Percentiles rank a stretch among this genome's conserved stretches.
Evolutionary conservation across 2,797 vertebrate species (phyloP).

Genomic region (Micromesistius poutassou): DNA sequence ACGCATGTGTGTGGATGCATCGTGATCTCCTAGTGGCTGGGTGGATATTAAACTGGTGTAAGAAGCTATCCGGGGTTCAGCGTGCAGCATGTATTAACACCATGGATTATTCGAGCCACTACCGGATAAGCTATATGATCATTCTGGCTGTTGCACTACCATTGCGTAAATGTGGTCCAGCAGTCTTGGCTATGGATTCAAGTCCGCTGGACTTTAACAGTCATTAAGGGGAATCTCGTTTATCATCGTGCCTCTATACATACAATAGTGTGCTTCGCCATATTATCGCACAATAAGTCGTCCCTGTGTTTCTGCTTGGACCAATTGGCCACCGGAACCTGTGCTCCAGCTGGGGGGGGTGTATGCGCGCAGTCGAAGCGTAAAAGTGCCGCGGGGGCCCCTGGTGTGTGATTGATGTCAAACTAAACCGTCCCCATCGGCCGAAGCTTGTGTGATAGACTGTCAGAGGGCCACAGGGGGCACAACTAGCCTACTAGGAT

Average conservation of each 20-base stretch:
- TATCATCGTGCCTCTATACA: background rate
- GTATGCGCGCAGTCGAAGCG: slow-evolving; percentile 12
- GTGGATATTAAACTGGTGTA: background rate
- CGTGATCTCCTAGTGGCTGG: background rate
- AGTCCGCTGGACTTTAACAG: background rate
- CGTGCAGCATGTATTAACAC: no score
- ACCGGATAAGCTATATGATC: no score
- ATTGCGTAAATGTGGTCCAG: background rate
- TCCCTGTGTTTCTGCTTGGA: background rate
- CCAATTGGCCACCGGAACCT: background rate
- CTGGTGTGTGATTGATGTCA: slow-evolving; percentile 56
- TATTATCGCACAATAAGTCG: background rate
- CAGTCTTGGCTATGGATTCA: background rate
- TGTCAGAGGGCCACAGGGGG: slow-evolving; percentile 33
- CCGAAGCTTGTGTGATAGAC: slow-evolving; percentile 43
- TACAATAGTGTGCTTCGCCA: background rate
- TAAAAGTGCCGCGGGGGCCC: background rate
- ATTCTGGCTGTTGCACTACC: no score
- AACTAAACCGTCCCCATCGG: slow-evolving; percentile 56
- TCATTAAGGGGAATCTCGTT: background rate
- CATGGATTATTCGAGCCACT: no score
- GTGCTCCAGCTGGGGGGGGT: background rate
- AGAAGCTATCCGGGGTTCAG: no score
- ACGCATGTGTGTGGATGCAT: background rate
- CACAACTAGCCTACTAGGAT: slow-evolving; percentile 39